Evolutionary conservation across 2,888 invertebrate genomes (phyloP).

Genomic region (Drosophila affinis): DNA sequence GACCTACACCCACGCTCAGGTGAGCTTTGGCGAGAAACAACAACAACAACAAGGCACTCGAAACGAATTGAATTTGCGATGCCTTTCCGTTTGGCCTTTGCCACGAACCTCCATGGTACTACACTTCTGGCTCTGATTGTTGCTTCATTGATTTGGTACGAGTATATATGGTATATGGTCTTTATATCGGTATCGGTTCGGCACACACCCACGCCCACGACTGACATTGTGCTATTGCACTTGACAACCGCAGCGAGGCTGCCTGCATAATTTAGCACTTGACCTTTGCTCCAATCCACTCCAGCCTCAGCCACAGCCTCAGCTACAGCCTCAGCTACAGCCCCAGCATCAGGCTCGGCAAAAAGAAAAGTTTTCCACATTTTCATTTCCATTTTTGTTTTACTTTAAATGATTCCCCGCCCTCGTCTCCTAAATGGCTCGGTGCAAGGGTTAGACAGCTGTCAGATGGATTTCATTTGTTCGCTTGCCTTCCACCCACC

Average conservation of each 20-base stretch:
- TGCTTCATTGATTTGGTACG: slow-evolving; percentile 45
- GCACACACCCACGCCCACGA: slow-evolving; percentile 13
- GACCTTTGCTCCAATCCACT: slow-evolving; percentile 47
- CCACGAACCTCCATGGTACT: background rate
- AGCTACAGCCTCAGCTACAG: background rate
- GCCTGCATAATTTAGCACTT: slow-evolving; percentile 61
- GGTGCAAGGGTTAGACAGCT: slow-evolving; percentile 27
- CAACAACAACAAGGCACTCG: slow-evolving; percentile 44
- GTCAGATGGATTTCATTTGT: slow-evolving; percentile 10
- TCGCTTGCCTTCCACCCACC: slow-evolving; percentile 6
- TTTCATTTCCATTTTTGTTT: slow-evolving; percentile 30
- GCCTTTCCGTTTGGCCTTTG: slow-evolving; percentile 32
- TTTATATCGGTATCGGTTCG: background rate
- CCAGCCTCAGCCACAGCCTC: slow-evolving; percentile 4
- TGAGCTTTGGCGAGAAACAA: slow-evolving; percentile 42
- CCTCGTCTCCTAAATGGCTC: background rate
- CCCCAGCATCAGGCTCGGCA: background rate
- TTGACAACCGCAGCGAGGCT: slow-evolving; percentile 53
- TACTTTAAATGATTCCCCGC: slow-evolving; percentile 16
- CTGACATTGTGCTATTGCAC: slow-evolving; percentile 67
- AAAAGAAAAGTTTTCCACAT: slow-evolving; percentile 28
- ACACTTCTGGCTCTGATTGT: slow-evolving; percentile 24
- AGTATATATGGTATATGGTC: background rate
- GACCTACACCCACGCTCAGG: slow-evolving; percentile 63
- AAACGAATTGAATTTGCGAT: slow-evolving; percentile 68